Percentiles rank a stretch among this genome's conserved stretches.
These are phyloP conservation scores for Morinoia aosen DNA, from an alignment of 2,888 invertebrate genomes.

Conservation along the genomic window DNA sequence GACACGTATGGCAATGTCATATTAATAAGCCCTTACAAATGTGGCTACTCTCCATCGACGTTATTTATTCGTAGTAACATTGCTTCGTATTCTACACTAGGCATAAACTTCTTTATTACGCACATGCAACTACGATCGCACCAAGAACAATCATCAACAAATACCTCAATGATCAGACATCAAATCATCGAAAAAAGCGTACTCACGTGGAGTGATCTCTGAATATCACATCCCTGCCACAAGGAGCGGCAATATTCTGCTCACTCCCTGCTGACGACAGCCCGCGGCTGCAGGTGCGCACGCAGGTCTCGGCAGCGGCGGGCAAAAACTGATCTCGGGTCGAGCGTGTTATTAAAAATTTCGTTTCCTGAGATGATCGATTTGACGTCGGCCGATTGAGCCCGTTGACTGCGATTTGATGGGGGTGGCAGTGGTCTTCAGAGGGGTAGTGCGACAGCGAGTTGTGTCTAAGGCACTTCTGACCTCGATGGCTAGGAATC, in stretches of 20 bases:
- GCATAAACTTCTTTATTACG: background rate
- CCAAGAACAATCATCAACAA: no score
- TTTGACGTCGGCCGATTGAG: background rate
- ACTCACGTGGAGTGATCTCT: conserved; percentile 35
- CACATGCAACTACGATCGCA: background rate
- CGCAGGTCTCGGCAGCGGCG: background rate
- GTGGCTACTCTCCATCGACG: no score
- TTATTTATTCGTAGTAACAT: background rate
- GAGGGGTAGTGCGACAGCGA: background rate
- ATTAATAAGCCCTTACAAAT: no score
- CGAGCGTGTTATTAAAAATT: background rate
- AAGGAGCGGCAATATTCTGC: background rate
- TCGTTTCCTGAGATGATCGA: background rate
- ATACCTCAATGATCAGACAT: background rate
- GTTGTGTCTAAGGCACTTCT: background rate
- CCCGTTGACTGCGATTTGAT: background rate
- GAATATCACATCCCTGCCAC: background rate
- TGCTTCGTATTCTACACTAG: background rate
- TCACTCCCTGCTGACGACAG: background rate
- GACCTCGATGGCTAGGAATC: background rate
- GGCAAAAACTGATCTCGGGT: conserved; percentile 37
- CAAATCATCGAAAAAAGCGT: background rate
- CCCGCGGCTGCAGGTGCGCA: background rate
- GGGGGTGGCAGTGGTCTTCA: background rate
- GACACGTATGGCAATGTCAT: no score